Percentiles rank a stretch among this genome's conserved stretches.
These are phyloP conservation scores for Chiroxiphia lanceolata DNA, from an alignment of 2,797 vertebrate genomes.

Conservation along the genomic window DNA sequence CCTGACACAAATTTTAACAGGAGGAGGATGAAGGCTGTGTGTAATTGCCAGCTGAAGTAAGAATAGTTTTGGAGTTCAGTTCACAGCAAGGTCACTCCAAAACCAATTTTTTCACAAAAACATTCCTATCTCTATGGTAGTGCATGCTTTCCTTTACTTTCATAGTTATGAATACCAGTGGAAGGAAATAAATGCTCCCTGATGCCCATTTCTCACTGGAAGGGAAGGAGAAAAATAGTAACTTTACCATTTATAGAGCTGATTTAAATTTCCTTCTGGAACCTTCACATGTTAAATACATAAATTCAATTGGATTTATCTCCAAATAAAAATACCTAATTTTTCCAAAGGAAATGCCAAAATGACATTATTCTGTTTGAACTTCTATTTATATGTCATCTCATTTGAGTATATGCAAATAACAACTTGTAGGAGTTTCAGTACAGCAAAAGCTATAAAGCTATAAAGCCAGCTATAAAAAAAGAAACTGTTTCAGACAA, in stretches of 20 bases:
- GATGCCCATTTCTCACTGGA: not conserved
- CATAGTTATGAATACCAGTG: not conserved
- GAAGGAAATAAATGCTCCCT: not conserved
- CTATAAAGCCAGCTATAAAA: not conserved
- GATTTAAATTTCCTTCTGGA: not conserved
- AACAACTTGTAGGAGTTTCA: not conserved
- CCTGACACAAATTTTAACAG: not conserved
- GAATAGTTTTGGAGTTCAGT: not conserved
- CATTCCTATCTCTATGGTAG: rapidly evolving
- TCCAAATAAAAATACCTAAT: not conserved
- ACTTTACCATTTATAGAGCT: not conserved
- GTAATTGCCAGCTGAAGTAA: not conserved
- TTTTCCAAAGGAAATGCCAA: not conserved
- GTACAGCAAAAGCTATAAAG: not conserved
- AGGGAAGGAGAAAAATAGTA: not conserved
- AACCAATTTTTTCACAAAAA: not conserved
- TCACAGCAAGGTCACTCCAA: not conserved
- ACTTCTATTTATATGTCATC: not conserved
- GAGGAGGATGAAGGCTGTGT: not conserved
- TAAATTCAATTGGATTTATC: not conserved
- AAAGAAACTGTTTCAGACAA: not conserved
- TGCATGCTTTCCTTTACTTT: not conserved
- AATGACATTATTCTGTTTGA: not conserved
- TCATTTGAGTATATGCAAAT: not conserved
- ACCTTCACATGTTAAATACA: rapidly evolving